These are phyloP conservation scores for Trachops cirrhosus DNA, from an alignment of 2,797 vertebrate genomes.

Conservation along the genomic window DNA sequence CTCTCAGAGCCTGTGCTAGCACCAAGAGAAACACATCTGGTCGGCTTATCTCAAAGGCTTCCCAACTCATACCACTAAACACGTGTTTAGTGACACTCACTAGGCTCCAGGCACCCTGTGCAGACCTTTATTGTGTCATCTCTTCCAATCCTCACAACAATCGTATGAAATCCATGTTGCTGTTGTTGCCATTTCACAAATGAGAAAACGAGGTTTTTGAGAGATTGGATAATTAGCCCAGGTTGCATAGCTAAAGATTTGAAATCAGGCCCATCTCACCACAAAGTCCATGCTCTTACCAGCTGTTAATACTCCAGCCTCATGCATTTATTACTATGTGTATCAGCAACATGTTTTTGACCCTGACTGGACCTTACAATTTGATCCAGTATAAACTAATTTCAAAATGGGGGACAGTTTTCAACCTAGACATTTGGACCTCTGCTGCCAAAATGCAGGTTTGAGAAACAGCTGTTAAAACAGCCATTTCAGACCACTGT, in stretches of 20 bases:
- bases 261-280: background rate
- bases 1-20: background rate
- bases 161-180: background rate
- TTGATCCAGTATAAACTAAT: background rate
- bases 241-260: background rate
- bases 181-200: background rate
- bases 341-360: background rate
- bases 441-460: background rate
- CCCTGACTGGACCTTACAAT: background rate
- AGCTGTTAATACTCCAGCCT: background rate
- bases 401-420: background rate
- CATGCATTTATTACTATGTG: background rate
- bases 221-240: background rate
- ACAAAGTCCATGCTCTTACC: background rate
- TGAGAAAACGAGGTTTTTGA: background rate
- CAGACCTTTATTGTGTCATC: background rate
- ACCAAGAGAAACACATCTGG: background rate
- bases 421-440: background rate
- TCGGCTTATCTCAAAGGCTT: background rate
- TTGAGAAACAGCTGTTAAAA: background rate
- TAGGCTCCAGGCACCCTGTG: accelerated
- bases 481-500: background rate
- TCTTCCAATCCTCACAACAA: background rate
- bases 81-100: background rate
- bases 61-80: background rate